Conservation (phyloP, 2,888 invertebrate genomes). For the Operophtera brumata region DNA sequence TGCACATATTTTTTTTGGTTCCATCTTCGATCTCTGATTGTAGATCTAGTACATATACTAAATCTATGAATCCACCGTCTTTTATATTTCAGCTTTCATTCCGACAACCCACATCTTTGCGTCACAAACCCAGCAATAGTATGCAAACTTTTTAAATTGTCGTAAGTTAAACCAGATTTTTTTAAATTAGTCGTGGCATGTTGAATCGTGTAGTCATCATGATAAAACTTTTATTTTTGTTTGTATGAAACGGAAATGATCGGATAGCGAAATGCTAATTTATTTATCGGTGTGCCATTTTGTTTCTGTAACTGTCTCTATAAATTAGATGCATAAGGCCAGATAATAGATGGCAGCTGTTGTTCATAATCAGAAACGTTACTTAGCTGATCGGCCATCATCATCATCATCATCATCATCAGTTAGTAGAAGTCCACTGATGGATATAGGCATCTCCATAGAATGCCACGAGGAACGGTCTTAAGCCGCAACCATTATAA, state of each 20-base stretch:
- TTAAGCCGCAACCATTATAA: too few species aligned
- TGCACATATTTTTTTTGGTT: too few species aligned
- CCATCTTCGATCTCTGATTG: too few species aligned
- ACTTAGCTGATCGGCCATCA: too few species aligned
- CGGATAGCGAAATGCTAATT: slow-evolving; percentile 42
- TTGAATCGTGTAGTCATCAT: not conserved
- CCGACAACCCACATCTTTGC: slow-evolving; percentile 22
- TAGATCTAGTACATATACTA: too few species aligned
- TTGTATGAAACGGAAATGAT: slow-evolving; percentile 55
- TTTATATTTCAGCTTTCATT: slow-evolving; percentile 20
- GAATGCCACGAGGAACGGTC: too few species aligned
- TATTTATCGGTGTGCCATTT: not conserved
- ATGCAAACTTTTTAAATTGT: slow-evolving; percentile 1
- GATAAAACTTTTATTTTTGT: slow-evolving; percentile 47
- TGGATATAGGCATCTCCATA: too few species aligned
- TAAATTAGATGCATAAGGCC: not conserved
- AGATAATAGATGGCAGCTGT: not conserved
- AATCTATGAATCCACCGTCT: too few species aligned
- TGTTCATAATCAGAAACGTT: too few species aligned
- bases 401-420: too few species aligned
- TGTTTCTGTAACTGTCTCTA: not conserved
- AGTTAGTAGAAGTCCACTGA: too few species aligned
- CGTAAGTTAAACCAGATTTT: not conserved
- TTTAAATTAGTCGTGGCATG: not conserved
- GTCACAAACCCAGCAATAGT: slow-evolving; percentile 12